Base-by-base conservation (phyloP, 35 echinoderm and acorn worm species). In the Patiria miniata region DNA sequence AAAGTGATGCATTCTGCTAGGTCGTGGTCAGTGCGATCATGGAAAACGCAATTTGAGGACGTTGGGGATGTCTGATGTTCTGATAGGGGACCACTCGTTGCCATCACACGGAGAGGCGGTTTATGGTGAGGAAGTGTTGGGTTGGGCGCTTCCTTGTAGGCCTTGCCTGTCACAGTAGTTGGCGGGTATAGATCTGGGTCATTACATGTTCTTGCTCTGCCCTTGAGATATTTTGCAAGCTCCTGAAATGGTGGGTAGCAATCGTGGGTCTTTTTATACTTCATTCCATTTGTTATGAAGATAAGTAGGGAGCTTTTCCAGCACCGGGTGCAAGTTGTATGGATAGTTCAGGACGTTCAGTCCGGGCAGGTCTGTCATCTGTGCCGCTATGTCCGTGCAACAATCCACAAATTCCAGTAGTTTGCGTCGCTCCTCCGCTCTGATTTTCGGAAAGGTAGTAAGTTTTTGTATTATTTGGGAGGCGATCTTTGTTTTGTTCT, bases 241-340 rank as follows among this genome's bases (percentile, higher is more conserved):
- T 81, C 1, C n/a, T 38, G 23, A 44, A 81, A 81, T 5, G 60
- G 60, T 5, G n/a, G 60, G 47, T 83, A 88, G 4, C 2, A 15
- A 1, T 51, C 79, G 68, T 32, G 40, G 0, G 0, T 1, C 0
- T 0, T 2, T 29, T 93, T 93, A 21, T 79, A 26, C 0, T 65
- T 94, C 53, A 51, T 87, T 78, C 92, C 92, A 94, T 29, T 21
- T 33, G 39, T 89, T 89, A 9, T 89, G 79, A 5, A 94, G 40
- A 17, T 47, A 39, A 7, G 17, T 36, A 7, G 92, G 87, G 2
- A 89, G 57, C 52, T 94, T 94, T 29, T 82, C 79, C 14, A 89
- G 34, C 34, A 94, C 55, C 0, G 86, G 86, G 23, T 61, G 51
- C 3, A 88, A 6, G 6, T 73, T 78, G 14, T 94, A 81, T 6